phyloP scores from a whole-genome alignment of 2,888 invertebrate species.

The Drosophila meridiana region DNA sequence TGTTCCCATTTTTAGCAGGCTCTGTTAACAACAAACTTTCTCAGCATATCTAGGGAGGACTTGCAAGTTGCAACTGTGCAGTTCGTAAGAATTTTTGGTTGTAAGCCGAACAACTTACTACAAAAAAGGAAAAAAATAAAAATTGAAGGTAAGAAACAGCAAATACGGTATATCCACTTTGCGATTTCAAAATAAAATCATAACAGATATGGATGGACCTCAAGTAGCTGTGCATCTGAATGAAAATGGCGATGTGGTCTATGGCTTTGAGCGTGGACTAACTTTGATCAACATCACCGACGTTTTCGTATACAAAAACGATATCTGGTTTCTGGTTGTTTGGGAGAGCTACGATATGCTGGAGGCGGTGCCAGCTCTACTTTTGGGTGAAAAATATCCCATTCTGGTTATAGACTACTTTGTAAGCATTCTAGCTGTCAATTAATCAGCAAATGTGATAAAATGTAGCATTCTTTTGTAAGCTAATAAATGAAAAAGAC shows the following conservation, averaged over 20 bases:
- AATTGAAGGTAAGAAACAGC: neutral
- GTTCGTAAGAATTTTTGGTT: neutral
- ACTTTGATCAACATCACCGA: constrained; percentile 1
- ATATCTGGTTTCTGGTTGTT: constrained; percentile 4
- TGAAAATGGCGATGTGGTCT: neutral
- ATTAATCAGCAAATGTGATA: neutral
- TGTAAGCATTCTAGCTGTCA: neutral
- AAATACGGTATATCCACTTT: too few species aligned
- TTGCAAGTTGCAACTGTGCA: neutral
- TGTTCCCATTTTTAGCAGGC: neutral
- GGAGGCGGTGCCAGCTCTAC: constrained; percentile 8
- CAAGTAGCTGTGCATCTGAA: constrained; percentile 9
- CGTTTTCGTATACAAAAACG: neutral
- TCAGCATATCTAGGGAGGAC: neutral
- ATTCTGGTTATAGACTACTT: neutral
- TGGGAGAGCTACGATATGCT: constrained; percentile 20
- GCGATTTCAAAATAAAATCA: neutral
- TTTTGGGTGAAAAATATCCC: constrained; percentile 1
- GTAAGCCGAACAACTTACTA: neutral
- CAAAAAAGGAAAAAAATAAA: neutral
- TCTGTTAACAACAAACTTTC: neutral
- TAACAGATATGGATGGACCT: constrained; percentile 6
- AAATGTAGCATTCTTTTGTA: too few species aligned
- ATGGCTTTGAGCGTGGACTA: constrained; percentile 16
- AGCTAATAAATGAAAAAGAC: too few species aligned